Percentiles rank a stretch among this genome's conserved stretches.
These are phyloP conservation scores for Thera obeliscata DNA, from an alignment of 2,888 invertebrate genomes.

Conservation along the genomic window DNA sequence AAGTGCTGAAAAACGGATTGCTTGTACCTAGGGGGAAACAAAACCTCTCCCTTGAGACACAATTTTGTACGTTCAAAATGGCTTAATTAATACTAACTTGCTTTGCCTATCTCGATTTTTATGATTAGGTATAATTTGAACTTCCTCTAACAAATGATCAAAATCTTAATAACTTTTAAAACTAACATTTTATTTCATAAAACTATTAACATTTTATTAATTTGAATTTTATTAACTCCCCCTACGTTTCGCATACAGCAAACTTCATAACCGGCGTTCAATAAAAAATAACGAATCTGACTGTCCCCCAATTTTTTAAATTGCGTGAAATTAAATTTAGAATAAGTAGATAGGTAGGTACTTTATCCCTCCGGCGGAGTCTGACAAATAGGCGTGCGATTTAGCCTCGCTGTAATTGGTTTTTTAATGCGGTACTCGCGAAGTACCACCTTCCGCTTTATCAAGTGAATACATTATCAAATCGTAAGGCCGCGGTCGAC, in stretches of 20 bases:
- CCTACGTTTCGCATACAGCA: slow-evolving; percentile 56
- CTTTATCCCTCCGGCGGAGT: slow-evolving; percentile 79
- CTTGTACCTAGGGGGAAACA: slow-evolving; percentile 38
- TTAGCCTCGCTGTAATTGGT: slow-evolving; percentile 84
- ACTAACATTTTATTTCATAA: background rate
- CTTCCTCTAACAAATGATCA: no score
- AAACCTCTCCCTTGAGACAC: slow-evolving; percentile 44
- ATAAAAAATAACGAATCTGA: slow-evolving; percentile 72
- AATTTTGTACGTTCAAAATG: background rate
- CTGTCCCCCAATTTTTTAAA: slow-evolving; percentile 78
- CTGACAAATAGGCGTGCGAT: slow-evolving; percentile 82
- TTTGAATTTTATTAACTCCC: background rate
- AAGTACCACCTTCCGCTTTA: slow-evolving; percentile 83
- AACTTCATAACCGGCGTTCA: slow-evolving; percentile 67
- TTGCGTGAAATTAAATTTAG: slow-evolving; percentile 85
- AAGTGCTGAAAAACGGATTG: slow-evolving; percentile 48
- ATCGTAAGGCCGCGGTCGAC: slow-evolving; percentile 77
- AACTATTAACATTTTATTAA: background rate
- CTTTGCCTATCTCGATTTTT: background rate
- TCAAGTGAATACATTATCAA: slow-evolving; percentile 85
- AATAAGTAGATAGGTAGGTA: slow-evolving; percentile 51
- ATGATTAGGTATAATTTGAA: background rate
- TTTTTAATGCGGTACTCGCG: slow-evolving; percentile 82
- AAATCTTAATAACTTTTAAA: background rate
- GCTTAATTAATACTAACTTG: background rate